Base-by-base conservation (phyloP, 1,140 invertebrate genomes). In the Augochlora pura region DNA sequence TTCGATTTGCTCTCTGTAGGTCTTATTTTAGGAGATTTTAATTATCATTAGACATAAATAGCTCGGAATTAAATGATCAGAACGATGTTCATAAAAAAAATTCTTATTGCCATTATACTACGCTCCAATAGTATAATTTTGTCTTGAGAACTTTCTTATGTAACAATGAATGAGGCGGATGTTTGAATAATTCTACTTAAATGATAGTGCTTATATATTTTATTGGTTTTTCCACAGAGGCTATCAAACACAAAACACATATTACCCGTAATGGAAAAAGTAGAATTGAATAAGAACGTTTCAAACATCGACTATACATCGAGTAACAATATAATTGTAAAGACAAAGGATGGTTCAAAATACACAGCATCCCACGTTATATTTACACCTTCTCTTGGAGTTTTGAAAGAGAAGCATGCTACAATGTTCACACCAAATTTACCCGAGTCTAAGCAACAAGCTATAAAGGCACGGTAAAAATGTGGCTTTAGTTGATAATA, bases 1-100 rank as follows among this genome's bases (percentile, higher is more conserved):
- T 91, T 96, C 16, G 90, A 94, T 81, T 70, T 95, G 38, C 90
- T 96, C 70, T 93, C 94, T 92, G 94, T 95, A 93, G 84, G 69
- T 80, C 65, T 57, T 68, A 66, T 23, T 62, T 76, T 42, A 8
- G 12, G 42, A 9, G 8, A 42, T 42, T 46, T 46, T 14, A 46
- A 46, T 46, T 46, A 46, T 46, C 42, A 12, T 14, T 46, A 14
- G 14, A 46, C 42, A 10, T 14, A 14, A 46, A 46, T 46, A 14
- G 12, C 42, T 46, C 10, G 42, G 14, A 14, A 14, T 46, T 12
- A 46, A 46, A 32, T 32, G 32, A 4, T 4, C 32, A 32, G 32
- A 32, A 32, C 32, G 32, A 32, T 32, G 32, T 4, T 4, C 32
- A 32, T 32, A 32, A 32, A 32, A 32, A 32, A 32, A 32, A 32